phyloP scores from a whole-genome alignment of 92 coral and sea anemone genomes.

The Phenganax stokvisi region DNA sequence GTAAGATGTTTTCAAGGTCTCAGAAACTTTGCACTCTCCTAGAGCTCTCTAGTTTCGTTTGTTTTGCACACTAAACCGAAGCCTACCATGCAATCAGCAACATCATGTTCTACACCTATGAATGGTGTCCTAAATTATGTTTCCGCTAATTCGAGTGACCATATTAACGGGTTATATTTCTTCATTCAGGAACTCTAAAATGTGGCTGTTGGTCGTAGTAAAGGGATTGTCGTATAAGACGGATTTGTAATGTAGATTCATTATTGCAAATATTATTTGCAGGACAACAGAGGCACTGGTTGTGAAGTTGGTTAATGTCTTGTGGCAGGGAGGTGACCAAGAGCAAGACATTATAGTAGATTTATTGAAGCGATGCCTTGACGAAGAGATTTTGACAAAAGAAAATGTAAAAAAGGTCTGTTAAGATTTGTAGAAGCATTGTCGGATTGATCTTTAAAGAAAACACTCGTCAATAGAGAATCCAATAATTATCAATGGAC shows the following conservation, averaged over 20 bases:
- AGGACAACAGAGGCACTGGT: slow-evolving; percentile 14
- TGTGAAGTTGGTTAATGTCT: slow-evolving; percentile 7
- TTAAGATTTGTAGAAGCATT: not conserved
- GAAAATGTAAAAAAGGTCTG: slow-evolving; percentile 13
- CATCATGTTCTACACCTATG: not conserved
- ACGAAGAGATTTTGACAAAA: slow-evolving; percentile 18
- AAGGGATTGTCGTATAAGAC: too few relatives aligned
- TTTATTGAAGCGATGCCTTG: not conserved
- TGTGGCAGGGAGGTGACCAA: not conserved
- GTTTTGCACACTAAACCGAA: too few relatives aligned
- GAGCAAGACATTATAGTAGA: slow-evolving; percentile 8
- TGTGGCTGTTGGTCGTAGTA: too few relatives aligned
- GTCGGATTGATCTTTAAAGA: not conserved
- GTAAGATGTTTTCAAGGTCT: too few relatives aligned
- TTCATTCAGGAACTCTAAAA: too few relatives aligned
- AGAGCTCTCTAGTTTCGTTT: too few relatives aligned
- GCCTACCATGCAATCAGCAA: not conserved
- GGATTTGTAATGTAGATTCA: not conserved
- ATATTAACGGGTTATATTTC: too few relatives aligned
- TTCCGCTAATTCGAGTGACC: not conserved
- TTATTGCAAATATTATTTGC: not conserved
- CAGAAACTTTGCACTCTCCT: too few relatives aligned
- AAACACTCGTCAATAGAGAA: too few relatives aligned
- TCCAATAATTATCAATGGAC: too few relatives aligned
- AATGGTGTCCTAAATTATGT: not conserved